Evolutionary conservation across 2,113 vertebrate genomes (phyloP).

Genomic region (Semnornis frantzii): DNA sequence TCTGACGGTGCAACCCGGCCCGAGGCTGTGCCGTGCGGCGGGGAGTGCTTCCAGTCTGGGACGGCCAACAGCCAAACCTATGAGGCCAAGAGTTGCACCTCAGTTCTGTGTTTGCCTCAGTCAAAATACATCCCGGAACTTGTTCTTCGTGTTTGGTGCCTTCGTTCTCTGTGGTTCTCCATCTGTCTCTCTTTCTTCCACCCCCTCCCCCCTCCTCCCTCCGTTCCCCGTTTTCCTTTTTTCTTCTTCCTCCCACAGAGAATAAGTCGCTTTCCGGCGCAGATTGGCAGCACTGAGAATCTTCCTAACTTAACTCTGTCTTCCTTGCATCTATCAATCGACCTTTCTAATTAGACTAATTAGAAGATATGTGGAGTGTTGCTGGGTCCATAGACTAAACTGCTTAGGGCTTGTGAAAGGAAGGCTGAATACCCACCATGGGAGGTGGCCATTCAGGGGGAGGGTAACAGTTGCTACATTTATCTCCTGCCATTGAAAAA

Average conservation of each 20-base stretch:
- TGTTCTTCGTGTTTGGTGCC: not conserved
- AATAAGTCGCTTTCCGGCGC: not conserved
- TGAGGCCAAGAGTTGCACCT: not conserved
- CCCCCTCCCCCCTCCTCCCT: too few relatives aligned
- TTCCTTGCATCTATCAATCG: conserved; percentile 67
- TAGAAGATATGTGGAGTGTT: conserved; percentile 75
- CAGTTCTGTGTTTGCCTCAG: not conserved
- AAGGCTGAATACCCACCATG: conserved; percentile 84
- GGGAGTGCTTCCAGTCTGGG: not conserved
- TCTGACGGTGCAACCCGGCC: fast-evolving
- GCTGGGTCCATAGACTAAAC: conserved; percentile 58
- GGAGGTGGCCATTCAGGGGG: conserved; percentile 82
- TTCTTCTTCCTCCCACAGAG: conserved; percentile 7
- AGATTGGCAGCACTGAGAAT: conserved; percentile 67
- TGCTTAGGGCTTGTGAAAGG: conserved; percentile 75
- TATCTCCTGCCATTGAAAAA: conserved; percentile 86
- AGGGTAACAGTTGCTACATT: conserved; percentile 86
- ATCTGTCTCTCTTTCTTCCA: not conserved
- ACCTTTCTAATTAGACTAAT: conserved; percentile 84
- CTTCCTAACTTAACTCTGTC: conserved; percentile 59
- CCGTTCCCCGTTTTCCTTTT: not conserved
- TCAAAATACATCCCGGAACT: not conserved
- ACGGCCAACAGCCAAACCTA: not conserved
- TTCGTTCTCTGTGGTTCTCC: not conserved
- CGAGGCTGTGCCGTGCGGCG: fast-evolving